Evolutionary conservation across 2,797 vertebrate genomes (phyloP), one percentile per base, ranked within the genome.

Genomic region (Siniperca scherzeri): DNA sequence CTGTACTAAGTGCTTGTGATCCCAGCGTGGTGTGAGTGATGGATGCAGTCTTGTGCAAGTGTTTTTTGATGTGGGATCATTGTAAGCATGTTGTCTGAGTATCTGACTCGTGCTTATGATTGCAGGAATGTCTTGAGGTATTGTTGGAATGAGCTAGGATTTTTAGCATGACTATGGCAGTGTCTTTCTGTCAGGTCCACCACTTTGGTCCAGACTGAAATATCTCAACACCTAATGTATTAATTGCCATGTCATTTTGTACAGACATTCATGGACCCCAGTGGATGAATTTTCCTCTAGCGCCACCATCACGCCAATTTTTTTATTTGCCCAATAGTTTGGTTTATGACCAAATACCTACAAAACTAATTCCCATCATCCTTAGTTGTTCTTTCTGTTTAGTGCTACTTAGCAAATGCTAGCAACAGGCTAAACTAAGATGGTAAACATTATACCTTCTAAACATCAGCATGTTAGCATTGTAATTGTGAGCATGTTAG

Each of bases 1-100:
- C 82, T 78, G 87, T 61, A 27, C 80, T 60, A 48, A 80, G 78
- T 38, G 59, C 55, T 65, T 74, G 68, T 84, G 66, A 86, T 87
- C 76, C 72, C 59, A 67, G 71, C 1, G 0, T 48, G 38, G 27
- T 56, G 62, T 69, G 70, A 78, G 73, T 62, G 78, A 82, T 69
- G 70, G 83, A 89, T 87, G 55, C 69, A 48, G 25, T 60, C 38
- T 76, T 88, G 42, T 75, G 60, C 61, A 53, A 25, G 17, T 64
- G 16, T 38, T 65, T 66, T 78, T 77, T 80, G 52, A 64, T 70
- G 33, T 44, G 19, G 60, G 60, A 78, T 86, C 38, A 70, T 52
- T 70, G 40, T 14, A 2, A 27, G 25, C 36, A 65, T 52, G 27
- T 53, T 59, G 57, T 80, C 82, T 80, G 57, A 65, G 27, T 77